A percentile compares a stretch with the other conserved stretches of the same genome.
Conservation (phyloP, 2,888 invertebrate genomes). For the Heteromurus nitidus region DNA sequence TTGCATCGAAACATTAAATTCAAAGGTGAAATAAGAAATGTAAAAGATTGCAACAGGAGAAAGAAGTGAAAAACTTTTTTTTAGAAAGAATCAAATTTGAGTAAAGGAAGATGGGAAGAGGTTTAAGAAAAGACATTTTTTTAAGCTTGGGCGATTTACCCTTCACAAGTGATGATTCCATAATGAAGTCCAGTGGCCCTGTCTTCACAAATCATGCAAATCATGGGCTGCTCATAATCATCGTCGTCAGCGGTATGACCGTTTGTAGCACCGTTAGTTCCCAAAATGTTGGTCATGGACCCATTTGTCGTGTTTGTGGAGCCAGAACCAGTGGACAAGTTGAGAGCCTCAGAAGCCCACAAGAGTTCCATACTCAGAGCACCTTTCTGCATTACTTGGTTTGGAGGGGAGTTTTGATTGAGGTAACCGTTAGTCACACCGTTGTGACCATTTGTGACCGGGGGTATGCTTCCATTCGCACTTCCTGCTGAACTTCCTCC, state of each 20-base stretch:
- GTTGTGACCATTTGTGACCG: conserved; percentile 74
- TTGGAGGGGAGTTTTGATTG: conserved; percentile 69
- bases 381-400: conserved; percentile 69
- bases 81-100: not conserved
- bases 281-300: conserved; percentile 50
- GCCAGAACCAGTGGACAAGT: conserved; percentile 71
- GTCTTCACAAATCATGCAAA: conserved; percentile 99
- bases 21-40: conserved; percentile 2
- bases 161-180: conserved; percentile 99
- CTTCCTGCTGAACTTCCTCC: conserved; percentile 41
- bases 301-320: conserved; percentile 70
- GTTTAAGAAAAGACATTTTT: not conserved
- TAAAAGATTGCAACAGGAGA: not conserved
- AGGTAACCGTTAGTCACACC: conserved; percentile 66
- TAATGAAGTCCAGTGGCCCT: conserved; percentile 98
- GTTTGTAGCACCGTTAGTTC: conserved; percentile 48
- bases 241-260: conserved; percentile 75
- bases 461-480: conserved; percentile 47
- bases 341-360: conserved; percentile 78
- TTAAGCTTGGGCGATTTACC: conserved; percentile 79
- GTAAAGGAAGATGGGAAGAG: conserved; percentile 27
- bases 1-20: too few species aligned
- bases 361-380: conserved; percentile 93
- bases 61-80: not conserved
- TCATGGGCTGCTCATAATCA: conserved; percentile 94